Evolutionary conservation across 37 sponge, comb jelly and placozoan species (phyloP), one percentile per base, ranked within the genome.

Genomic region (Spongilla lacustris): DNA sequence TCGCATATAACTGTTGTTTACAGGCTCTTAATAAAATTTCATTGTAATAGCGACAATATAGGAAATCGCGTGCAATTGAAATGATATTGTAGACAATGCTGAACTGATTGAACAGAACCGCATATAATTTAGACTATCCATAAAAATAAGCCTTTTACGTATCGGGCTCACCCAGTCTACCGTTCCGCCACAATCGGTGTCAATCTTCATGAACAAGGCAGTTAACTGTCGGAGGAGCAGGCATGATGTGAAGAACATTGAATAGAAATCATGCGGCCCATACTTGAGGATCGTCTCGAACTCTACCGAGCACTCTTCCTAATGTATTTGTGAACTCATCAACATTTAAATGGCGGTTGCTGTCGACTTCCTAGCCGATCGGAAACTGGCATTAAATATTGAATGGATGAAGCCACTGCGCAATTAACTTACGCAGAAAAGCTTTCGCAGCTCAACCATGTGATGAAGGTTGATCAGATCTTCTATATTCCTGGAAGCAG

Each of bases 191-290:
- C 93, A 93, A 71, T 91, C 89, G 17, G 92, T 93, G 84, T 98
- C 98, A 74, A 98, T 95, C 82, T 98, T 98, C 96, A 93, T 95
- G 82, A 95, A 95, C 93, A 95, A 86, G 27, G 87, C 71, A 1
- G 88, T 88, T 88, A 94, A 88, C 85, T 94, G 58, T 9, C 41
- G 25, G 37, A 41, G 75, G 35, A 28, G 46, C 46, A 46, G n/a
- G n/a, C n/a, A n/a, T n/a, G n/a, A n/a, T n/a, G n/a, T n/a, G n/a
- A n/a, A n/a, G n/a, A n/a, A n/a, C n/a, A n/a, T n/a, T n/a, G n/a
- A n/a, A n/a, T n/a, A n/a, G n/a, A n/a, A n/a, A n/a, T n/a, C n/a
- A n/a, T n/a, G n/a, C n/a, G n/a, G n/a, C n/a, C n/a, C 30, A 28
- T 68, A 93, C 93, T 83, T 93, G 87, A 34, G 89, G 77, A 66